Conservation (phyloP, 1,140 invertebrate species). For the Dreissena rostriformis region DNA sequence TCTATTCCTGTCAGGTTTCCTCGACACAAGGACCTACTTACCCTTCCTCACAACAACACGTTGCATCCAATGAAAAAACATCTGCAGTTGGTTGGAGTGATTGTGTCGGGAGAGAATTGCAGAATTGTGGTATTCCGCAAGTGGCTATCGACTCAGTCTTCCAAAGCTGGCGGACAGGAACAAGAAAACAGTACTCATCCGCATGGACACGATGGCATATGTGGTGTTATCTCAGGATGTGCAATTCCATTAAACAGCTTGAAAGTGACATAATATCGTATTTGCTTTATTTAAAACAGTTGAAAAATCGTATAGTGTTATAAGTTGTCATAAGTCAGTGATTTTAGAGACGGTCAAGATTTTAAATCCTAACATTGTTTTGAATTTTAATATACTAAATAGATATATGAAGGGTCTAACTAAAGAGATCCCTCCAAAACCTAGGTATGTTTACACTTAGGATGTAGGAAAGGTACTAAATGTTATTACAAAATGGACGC, state of each 20-base stretch:
- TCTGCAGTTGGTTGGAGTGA: neutral
- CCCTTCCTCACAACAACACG: neutral
- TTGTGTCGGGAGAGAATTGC: constrained; percentile 16
- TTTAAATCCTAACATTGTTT: neutral
- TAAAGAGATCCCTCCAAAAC: constrained; percentile 4
- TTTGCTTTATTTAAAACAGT: constrained; percentile 20
- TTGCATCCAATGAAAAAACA: constrained; percentile 6
- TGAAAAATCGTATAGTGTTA: constrained; percentile 30
- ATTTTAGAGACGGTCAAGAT: constrained; percentile 32
- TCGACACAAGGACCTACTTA: constrained; percentile 22
- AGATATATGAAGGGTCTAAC: neutral
- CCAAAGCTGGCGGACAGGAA: neutral
- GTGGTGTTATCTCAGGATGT: constrained; percentile 15
- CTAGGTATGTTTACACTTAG: neutral
- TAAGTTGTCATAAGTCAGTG: constrained; percentile 6
- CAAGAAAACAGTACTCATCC: constrained; percentile 1
- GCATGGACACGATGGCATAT: constrained; percentile 22
- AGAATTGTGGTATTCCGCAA: constrained; percentile 7
- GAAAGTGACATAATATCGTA: constrained; percentile 29
- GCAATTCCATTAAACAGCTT: constrained; percentile 16
- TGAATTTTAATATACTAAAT: constrained; percentile 11
- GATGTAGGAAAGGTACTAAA: constrained; percentile 1
- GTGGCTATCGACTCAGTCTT: constrained; percentile 11
- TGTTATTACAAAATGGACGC: constrained; percentile 14
- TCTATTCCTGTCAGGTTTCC: constrained; percentile 26